Base-by-base conservation (phyloP, 2,797 vertebrate genomes). In the Sebastes oblongus region DNA sequence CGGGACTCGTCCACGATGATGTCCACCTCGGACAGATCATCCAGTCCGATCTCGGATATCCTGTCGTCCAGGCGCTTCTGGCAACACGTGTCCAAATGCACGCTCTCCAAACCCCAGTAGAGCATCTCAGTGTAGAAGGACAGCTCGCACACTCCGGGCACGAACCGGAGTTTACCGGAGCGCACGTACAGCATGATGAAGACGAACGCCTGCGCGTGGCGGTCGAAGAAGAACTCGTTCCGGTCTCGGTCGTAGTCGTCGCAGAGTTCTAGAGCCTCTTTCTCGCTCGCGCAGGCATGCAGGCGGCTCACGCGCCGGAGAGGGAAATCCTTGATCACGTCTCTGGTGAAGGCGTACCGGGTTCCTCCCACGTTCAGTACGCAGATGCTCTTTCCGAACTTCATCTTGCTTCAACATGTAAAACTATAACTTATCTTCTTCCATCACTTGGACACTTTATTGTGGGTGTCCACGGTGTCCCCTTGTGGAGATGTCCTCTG, bases 91-190 rank as follows among this genome's bases (percentile, higher is more conserved):
- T 99, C 98, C 91, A 99, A 93, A 91, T 99, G 97, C 58, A 96
- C 96, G 91, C 97, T 96, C 93, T 99, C 98, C 91, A 99, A 93
- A 3, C 98, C 98, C 98, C 98, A 99, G 92, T 99, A 99, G 82
- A 98, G 95, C 97, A 99, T 97, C 94, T 99, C 98, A 12, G 98
- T 96, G 95, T 99, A 99, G 94, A 99, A 99, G 69, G 98, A 99
- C 55, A 99, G 96, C 94, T 99, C 98, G 84, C 98, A 99, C 96
- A 98, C 98, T 77, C 97, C 97, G 85, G 98, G 98, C 61, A 98
- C 97, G 77, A 99, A 99, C 85, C 98, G 97, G 87, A 99, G 96
- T 94, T 97, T 99, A 2, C 98, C 98, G 78, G 97, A 97, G 92
- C 98, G 97, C 92, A 98, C 97, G 80, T 99, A 99, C 36, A 98